These are phyloP conservation scores for Volucella zonaria DNA, from an alignment of 2,888 invertebrate species.

Conservation along the genomic window DNA sequence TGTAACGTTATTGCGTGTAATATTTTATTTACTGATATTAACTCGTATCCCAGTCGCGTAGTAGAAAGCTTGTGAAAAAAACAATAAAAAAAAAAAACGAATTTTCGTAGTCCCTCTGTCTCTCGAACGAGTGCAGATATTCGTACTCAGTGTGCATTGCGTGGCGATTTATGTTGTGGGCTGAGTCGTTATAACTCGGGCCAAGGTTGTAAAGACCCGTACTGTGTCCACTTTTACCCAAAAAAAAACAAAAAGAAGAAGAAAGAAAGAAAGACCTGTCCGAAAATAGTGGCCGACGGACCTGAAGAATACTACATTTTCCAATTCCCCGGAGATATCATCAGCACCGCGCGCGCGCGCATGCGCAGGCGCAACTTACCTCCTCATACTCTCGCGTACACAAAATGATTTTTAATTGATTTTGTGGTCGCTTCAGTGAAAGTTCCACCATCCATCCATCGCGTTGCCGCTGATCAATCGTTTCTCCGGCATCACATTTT, in stretches of 20 bases:
- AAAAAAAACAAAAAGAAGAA: constrained; percentile 13
- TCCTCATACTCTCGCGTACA: constrained; percentile 35
- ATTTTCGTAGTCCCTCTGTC: constrained; percentile 31
- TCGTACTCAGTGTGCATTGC: not conserved
- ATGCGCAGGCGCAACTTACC: constrained; percentile 25
- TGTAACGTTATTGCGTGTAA: constrained; percentile 32
- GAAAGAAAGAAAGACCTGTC: constrained; percentile 52
- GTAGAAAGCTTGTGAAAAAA: constrained; percentile 67
- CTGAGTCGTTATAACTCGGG: constrained; percentile 52
- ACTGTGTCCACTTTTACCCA: constrained; percentile 53
- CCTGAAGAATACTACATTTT: constrained; percentile 39
- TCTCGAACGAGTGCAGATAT: constrained; percentile 24
- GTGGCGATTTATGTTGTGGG: constrained; percentile 41
- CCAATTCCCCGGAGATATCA: constrained; percentile 32
- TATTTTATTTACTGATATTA: not conserved
- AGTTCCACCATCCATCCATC: constrained; percentile 69
- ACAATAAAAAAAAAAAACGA: constrained; percentile 11
- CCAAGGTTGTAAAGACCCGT: constrained; percentile 59
- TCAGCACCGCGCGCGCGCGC: constrained; percentile 35
- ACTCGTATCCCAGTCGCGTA: constrained; percentile 13
- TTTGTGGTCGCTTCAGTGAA: constrained; percentile 73
- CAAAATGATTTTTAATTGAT: constrained; percentile 73
- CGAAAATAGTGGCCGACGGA: not conserved
- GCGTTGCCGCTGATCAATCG: constrained; percentile 58
- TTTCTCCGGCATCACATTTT: constrained; percentile 62